Evolutionary conservation across 2,113 vertebrate species (phyloP).

Genomic region (Otis tarda): DNA sequence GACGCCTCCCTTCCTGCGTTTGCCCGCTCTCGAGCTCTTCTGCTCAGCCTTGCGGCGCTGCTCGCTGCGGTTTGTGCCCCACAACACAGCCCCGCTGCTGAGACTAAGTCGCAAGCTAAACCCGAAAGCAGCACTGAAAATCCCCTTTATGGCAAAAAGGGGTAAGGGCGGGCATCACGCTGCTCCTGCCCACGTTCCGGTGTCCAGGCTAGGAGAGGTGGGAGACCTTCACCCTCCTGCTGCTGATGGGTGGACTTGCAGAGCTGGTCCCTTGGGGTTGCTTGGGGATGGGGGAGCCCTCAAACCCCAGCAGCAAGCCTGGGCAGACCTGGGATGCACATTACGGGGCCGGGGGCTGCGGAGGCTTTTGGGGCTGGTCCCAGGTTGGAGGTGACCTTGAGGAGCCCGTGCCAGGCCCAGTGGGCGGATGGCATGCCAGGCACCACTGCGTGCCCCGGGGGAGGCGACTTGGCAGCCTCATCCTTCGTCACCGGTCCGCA

Average conservation of each 20-base stretch:
- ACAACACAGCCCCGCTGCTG: neutral
- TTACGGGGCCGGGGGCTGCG: rapidly evolving
- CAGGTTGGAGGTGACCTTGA: constrained; percentile 19
- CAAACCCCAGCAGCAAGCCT: neutral
- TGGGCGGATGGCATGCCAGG: neutral
- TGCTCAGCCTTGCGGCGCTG: neutral
- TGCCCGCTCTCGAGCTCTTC: neutral
- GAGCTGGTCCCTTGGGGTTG: neutral
- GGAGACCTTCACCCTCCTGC: neutral
- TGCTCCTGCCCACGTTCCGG: rapidly evolving
- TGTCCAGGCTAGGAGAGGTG: neutral
- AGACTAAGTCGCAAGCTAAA: neutral
- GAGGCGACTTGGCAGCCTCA: neutral
- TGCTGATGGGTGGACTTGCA: neutral
- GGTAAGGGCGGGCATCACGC: neutral
- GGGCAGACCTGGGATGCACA: rapidly evolving
- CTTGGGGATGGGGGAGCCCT: neutral
- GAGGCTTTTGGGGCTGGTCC: neutral
- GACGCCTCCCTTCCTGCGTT: constrained; percentile 21
- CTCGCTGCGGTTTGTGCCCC: neutral
- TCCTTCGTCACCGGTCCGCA: neutral
- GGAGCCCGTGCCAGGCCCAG: neutral
- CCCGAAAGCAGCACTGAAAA: neutral
- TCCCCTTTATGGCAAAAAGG: neutral
- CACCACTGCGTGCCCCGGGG: neutral